Base-by-base conservation (phyloP, 2,113 vertebrate species). In the Anguilla rostrata region DNA sequence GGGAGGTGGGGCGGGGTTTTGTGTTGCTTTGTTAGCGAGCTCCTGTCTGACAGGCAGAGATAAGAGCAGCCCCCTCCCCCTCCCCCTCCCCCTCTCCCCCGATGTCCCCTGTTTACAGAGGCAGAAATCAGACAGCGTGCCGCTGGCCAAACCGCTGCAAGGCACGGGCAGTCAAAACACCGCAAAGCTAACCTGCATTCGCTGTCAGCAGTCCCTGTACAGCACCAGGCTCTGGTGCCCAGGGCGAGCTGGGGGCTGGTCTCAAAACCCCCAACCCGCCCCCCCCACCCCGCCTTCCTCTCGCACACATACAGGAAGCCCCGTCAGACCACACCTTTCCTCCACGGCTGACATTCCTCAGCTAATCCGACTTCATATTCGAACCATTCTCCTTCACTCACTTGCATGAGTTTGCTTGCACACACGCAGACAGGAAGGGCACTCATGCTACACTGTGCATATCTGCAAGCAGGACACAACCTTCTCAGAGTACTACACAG, bases 271-370 rank as follows among this genome's bases (percentile, higher is more conserved):
- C n/a, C 81, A 83, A 2, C 46, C 78, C 3, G 20, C 75, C 53
- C 78, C 3, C 16, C 75, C 53, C 82, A 81, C 75, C 34, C 60
- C 43, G 53, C 11, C 79, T 86, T 88, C 88, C 89, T 88, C 75
- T 83, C 40, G 39, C 86, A 89, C 89, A 88, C 84, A 53, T 2
- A 81, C 89, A 88, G 94, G 95, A 94, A 94, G 93, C 87, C 0
- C 78, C 90, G 78, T 85, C 41, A 0, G 78, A 90, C 90, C 94
- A 94, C 95, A 94, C 95, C 95, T 96, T 95, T 95, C 94, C 95
- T 94, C 90, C 78, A 86, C 60, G 14, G n/a, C 71, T 39, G 71
- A 84, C 83, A 84, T 91, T 93, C 88, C 88, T 78, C 43, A 80
- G 40, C 83, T 88, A 91, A 91, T 87, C 87, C 26, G 43, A 84